These are phyloP conservation scores for Drosophila ohnishii DNA, from an alignment of 1,140 invertebrate genomes.

Conservation along the genomic window DNA sequence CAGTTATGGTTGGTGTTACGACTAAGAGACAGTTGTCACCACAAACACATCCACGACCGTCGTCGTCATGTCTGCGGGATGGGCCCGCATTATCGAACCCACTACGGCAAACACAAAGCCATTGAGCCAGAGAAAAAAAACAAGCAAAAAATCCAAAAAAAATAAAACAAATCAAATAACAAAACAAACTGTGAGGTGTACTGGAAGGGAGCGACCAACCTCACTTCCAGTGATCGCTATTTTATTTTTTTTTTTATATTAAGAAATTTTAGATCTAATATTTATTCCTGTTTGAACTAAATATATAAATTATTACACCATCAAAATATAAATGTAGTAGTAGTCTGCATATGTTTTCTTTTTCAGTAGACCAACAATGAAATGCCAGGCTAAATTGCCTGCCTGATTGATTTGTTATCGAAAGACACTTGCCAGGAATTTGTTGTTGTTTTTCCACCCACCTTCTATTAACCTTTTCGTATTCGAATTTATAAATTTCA, in stretches of 20 bases:
- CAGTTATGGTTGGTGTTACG: no score
- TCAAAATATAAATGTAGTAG: no score
- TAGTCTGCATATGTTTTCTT: not conserved
- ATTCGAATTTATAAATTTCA: conserved; percentile 30
- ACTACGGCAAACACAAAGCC: no score
- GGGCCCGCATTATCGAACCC: no score
- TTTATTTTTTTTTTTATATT: not conserved
- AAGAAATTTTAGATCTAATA: not conserved
- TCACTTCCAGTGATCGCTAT: conserved; percentile 19
- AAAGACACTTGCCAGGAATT: conserved; percentile 19
- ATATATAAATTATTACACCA: no score
- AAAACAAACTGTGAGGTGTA: conserved; percentile 13
- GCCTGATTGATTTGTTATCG: conserved; percentile 32
- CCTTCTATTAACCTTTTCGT: conserved; percentile 19
- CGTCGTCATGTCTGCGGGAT: no score
- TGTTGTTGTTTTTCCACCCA: conserved; percentile 21
- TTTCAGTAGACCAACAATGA: not conserved
- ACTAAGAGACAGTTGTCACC: no score
- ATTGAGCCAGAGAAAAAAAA: not conserved
- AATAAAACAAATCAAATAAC: conserved; percentile 20
- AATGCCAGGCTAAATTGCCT: not conserved
- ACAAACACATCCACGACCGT: no score
- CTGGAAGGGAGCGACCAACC: not conserved
- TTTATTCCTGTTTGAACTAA: not conserved
- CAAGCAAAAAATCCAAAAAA: conserved; percentile 33